Evolutionary conservation across 1,140 invertebrate genomes (phyloP).

Genomic region (Pantala flavescens): DNA sequence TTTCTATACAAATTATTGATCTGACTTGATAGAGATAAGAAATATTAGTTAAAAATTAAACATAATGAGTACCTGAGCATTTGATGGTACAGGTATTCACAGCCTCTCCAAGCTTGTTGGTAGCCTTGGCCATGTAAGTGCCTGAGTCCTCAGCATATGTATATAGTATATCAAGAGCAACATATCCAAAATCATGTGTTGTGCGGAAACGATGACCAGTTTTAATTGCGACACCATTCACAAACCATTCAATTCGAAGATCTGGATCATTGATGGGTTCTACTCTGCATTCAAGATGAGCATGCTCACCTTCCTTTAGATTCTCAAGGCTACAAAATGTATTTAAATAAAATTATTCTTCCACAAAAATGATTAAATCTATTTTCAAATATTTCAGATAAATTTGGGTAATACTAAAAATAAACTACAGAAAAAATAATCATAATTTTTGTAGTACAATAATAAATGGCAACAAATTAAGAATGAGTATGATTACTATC

Average conservation of each 20-base stretch:
- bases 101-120: conserved; percentile 82
- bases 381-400: neutral
- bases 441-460: no score
- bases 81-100: conserved; percentile 83
- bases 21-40: no score
- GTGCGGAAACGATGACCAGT: conserved; percentile 81
- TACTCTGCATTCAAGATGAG: conserved; percentile 90
- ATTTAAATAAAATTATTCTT: neutral
- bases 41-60: no score
- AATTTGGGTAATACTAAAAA: neutral
- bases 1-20: no score
- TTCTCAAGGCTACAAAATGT: conserved; percentile 53
- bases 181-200: conserved; percentile 92
- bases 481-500: neutral
- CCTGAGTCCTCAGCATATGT: conserved; percentile 88
- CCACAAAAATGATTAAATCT: no score
- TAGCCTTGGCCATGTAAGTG: conserved; percentile 90
- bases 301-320: conserved; percentile 80
- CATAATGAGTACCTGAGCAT: conserved; percentile 26
- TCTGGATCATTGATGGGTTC: conserved; percentile 93
- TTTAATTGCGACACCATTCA: conserved; percentile 64
- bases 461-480: neutral
- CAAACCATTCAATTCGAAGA: conserved; percentile 92
- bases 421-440: neutral
- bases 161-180: conserved; percentile 87